Evolutionary conservation across 2,113 vertebrate species (phyloP).

Genomic region (Alouatta palliata): DNA sequence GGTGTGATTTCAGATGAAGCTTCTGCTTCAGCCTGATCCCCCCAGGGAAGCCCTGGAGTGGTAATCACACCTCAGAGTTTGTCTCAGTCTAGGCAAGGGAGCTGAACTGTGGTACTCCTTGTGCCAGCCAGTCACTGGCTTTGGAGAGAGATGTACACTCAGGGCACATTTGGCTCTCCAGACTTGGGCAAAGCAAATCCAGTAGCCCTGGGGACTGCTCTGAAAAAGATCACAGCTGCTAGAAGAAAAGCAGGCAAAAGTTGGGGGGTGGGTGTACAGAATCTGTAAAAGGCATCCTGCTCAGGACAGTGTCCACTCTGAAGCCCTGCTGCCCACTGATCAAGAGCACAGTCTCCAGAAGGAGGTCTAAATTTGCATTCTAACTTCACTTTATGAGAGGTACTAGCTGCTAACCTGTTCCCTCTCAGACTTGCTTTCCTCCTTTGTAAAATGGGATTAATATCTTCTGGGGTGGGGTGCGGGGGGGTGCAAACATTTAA

Average conservation of each 20-base stretch:
- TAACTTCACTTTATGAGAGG: not conserved
- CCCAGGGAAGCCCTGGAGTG: not conserved
- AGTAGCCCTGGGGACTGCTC: not conserved
- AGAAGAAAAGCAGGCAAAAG: not conserved
- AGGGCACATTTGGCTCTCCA: not conserved
- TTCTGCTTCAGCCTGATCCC: not conserved
- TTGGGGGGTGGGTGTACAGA: not conserved
- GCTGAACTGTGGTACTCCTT: not conserved
- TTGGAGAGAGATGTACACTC: not conserved
- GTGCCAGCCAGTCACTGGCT: not conserved
- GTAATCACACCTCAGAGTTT: not conserved
- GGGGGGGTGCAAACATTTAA: not conserved
- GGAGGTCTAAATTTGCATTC: not conserved
- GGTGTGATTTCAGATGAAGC: not conserved
- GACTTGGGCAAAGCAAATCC: not conserved
- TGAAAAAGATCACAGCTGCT: not conserved
- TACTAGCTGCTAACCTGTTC: not conserved
- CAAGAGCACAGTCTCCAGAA: not conserved
- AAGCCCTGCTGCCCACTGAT: not conserved
- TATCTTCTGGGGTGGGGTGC: not conserved
- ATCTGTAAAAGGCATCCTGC: not conserved
- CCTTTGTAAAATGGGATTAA: not conserved
- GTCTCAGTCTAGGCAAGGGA: not conserved
- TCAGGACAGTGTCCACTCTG: rapidly evolving
- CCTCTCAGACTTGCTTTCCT: not conserved